Evolutionary conservation across 30 jellyfish, hydroid and myxozoan genomes (phyloP).

Genomic region (Clytia hemisphaerica): DNA sequence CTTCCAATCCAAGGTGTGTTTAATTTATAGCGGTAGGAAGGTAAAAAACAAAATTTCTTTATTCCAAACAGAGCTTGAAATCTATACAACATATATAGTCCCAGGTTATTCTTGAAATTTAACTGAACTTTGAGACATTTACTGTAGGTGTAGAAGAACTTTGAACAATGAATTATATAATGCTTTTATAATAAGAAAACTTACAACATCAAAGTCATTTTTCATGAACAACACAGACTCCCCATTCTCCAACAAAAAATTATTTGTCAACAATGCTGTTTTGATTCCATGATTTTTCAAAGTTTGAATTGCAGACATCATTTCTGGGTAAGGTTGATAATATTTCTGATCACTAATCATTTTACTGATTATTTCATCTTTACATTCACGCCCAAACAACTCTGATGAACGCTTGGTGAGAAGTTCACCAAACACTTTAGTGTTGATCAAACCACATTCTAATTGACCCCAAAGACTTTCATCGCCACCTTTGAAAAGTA

Average conservation of each 20-base stretch:
- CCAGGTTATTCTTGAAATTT: too few species aligned
- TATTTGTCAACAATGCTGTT: conserved; percentile 77
- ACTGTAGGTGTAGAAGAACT: too few species aligned
- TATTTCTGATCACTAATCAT: conserved; percentile 7
- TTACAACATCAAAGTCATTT: conserved; percentile 62
- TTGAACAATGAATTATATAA: too few species aligned
- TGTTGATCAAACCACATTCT: conserved; percentile 67
- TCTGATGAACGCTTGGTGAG: conserved; percentile 31
- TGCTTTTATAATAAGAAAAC: too few species aligned
- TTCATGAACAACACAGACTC: conserved; percentile 38
- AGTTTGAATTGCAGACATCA: conserved; percentile 57
- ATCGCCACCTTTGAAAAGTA: conserved; percentile 54
- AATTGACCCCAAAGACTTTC: conserved; percentile 68
- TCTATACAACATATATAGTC: too few species aligned
- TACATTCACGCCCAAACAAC: conserved; percentile 41
- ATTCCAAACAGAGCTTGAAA: too few species aligned
- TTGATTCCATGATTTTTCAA: conserved; percentile 66
- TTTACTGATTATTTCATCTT: conserved; percentile 45
- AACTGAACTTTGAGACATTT: too few species aligned
- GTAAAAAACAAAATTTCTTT: too few species aligned
- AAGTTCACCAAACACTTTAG: conserved; percentile 34
- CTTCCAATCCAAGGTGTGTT: too few species aligned
- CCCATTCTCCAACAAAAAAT: conserved; percentile 20
- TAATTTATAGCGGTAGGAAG: too few species aligned
- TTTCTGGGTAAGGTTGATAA: conserved; percentile 48